phyloP scores from a whole-genome alignment of 2,888 invertebrate species.

The Diarsia brunnea region DNA sequence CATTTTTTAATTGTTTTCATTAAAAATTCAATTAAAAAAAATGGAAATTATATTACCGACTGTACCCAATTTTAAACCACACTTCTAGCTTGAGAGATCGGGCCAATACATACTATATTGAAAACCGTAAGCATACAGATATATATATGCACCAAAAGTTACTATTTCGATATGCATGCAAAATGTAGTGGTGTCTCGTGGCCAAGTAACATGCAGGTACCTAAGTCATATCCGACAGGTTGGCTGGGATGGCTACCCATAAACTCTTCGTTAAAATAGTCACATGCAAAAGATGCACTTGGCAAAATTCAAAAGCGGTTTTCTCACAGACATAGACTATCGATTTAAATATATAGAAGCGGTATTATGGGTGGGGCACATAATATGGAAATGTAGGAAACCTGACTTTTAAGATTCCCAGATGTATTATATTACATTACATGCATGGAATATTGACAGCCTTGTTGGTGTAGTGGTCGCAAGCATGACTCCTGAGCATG shows the following conservation, averaged over 20 bases:
- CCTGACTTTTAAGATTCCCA: too few species aligned
- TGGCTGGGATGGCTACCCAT: neutral
- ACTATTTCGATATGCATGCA: neutral
- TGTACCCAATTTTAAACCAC: neutral
- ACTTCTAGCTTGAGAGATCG: neutral
- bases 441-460: too few species aligned
- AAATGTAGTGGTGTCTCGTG: conserved; percentile 7
- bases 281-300: neutral
- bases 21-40: too few species aligned
- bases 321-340: neutral
- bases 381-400: too few species aligned
- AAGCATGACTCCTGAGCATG: too few species aligned
- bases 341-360: neutral
- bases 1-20: too few species aligned
- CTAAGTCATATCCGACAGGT: neutral
- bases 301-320: neutral
- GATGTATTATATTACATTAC: too few species aligned
- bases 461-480: too few species aligned
- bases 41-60: neutral
- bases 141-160: neutral
- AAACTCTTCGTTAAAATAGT: neutral
- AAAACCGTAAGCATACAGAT: neutral
- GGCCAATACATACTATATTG: neutral
- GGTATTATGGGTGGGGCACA: neutral
- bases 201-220: neutral